Conservation (phyloP, 2,113 vertebrate species). For the Corythaixoides concolor region DNA sequence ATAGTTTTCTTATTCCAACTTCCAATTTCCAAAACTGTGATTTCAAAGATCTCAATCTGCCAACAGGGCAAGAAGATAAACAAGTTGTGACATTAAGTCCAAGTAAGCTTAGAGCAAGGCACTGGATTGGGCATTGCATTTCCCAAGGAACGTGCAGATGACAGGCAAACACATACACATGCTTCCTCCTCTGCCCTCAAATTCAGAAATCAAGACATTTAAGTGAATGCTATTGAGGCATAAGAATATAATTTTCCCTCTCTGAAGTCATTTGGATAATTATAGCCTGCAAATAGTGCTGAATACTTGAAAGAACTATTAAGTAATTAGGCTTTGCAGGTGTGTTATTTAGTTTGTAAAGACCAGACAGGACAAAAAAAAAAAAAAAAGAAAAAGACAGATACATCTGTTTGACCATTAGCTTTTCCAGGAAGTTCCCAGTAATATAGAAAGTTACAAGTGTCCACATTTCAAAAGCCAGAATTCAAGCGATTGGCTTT, state of each 20-base stretch:
- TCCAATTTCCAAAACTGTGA: neutral
- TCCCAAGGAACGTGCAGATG: neutral
- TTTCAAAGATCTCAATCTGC: neutral
- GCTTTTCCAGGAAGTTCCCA: neutral
- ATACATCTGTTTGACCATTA: neutral
- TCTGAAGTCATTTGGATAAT: neutral
- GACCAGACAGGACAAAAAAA: neutral
- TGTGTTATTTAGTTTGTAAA: neutral
- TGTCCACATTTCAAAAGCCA: neutral
- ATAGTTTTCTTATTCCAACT: neutral
- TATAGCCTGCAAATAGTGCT: neutral
- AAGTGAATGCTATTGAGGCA: neutral
- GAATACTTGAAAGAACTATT: neutral
- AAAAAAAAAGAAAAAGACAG: neutral
- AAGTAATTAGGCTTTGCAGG: neutral
- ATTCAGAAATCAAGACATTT: constrained; percentile 4
- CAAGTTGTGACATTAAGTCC: neutral
- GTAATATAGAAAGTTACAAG: neutral
- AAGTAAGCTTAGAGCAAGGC: neutral
- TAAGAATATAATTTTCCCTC: neutral
- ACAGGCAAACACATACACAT: neutral
- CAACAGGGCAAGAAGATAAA: neutral
- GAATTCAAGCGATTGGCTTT: neutral
- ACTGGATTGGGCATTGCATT: neutral
- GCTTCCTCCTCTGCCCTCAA: neutral